Percentiles rank a stretch among this genome's conserved stretches.
These are phyloP conservation scores for Amphiura filiformis DNA, from an alignment of 35 echinoderm and acorn worm species.

Conservation along the genomic window DNA sequence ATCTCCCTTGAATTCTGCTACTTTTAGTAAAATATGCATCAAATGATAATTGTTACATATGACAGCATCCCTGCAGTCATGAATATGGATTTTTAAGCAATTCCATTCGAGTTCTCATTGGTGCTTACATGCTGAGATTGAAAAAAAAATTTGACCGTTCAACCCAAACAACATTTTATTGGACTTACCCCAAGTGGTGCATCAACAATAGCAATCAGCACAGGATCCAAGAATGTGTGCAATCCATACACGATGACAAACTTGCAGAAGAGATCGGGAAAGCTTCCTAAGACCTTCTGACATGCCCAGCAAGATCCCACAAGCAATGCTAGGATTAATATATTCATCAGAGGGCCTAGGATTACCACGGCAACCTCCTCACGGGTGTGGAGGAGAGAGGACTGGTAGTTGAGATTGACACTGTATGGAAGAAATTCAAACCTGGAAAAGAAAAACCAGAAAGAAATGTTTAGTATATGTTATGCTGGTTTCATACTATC, in stretches of 20 bases:
- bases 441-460: slow-evolving; percentile 36
- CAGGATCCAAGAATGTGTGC: slow-evolving; percentile 79
- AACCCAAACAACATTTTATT: no score
- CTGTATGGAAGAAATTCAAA: slow-evolving; percentile 96
- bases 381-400: slow-evolving; percentile 82
- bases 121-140: no score
- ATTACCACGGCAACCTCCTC: slow-evolving; percentile 95
- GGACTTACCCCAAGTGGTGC: slow-evolving; percentile 76
- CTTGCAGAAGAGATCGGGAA: slow-evolving; percentile 87
- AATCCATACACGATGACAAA: slow-evolving; percentile 90
- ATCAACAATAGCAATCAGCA: slow-evolving; percentile 90
- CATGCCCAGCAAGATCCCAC: slow-evolving; percentile 69
- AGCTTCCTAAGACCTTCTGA: slow-evolving; percentile 80
- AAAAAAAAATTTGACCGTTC: no score
- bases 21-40: no score
- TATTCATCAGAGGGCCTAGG: slow-evolving; percentile 88
- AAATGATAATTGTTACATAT: no score
- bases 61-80: no score
- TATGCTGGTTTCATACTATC: no score
- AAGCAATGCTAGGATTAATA: slow-evolving; percentile 54
- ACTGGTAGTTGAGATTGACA: slow-evolving; percentile 93
- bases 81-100: no score
- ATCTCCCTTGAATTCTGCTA: no score
- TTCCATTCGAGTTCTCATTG: no score
- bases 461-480: not conserved